phyloP scores from a whole-genome alignment of 2,113 vertebrate genomes.

The Nyctibius bracteatus region DNA sequence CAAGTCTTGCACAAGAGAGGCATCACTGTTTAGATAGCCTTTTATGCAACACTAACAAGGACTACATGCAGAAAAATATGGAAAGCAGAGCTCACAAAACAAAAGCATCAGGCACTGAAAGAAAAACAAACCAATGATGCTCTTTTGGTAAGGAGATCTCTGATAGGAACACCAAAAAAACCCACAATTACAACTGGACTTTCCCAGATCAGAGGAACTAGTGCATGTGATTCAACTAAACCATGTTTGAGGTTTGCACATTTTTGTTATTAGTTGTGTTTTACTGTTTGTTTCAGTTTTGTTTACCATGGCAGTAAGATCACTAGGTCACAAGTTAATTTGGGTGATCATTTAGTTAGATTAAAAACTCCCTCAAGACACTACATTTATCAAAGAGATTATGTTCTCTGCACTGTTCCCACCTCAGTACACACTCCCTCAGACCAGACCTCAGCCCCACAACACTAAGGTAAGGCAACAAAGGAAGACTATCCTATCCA shows the following conservation, averaged over 20 bases:
- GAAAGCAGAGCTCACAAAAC: background rate
- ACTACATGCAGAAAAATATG: background rate
- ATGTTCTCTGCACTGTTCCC: background rate
- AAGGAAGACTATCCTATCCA: background rate
- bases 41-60: background rate
- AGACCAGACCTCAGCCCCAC: background rate
- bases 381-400: background rate
- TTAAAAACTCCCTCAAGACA: background rate
- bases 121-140: background rate
- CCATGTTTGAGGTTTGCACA: background rate
- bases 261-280: background rate
- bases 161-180: background rate
- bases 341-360: background rate
- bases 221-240: background rate
- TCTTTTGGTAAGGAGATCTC: constrained; percentile 12
- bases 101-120: constrained; percentile 24
- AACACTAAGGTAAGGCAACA: background rate
- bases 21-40: background rate
- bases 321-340: background rate
- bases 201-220: background rate
- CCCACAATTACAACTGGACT: background rate
- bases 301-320: background rate
- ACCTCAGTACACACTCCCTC: background rate
- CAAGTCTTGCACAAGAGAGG: background rate
- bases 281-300: background rate